Base-by-base conservation (phyloP, 2,113 vertebrate species). In the Coregonus clupeaformis region DNA sequence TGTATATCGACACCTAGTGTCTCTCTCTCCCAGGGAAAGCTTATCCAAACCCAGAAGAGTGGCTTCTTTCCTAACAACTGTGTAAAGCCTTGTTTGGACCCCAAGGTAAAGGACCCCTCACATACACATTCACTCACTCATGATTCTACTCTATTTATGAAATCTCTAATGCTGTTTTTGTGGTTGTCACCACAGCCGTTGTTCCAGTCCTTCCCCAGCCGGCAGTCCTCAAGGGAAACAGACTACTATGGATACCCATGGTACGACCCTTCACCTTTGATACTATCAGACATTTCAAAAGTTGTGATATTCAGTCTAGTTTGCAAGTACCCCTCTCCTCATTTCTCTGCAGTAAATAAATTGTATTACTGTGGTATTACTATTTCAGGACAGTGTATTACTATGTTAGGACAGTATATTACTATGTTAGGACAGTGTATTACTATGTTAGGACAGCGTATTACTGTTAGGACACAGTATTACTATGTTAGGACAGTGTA, bases 1-100 rank as follows among this genome's bases (percentile, higher is more conserved):
- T 52, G 49, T 52, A 18, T 52, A 25, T 42, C 20, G 3, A 47
- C 6, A 29, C 12, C 62, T 25, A 5, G 6, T 73, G 1, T 77
- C 30, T 82, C 9, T 83, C 6, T 55, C 16, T 82, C 80, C 52
- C 87, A 99, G 98, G 97, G 97, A 0, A 94, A 94, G 72, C 85
- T 98, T 73, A 83, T 97, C 18, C 95, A 96, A 78, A 95, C 94
- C 0, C 94, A 95, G 89, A 98, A 97, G 80, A 95, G 91, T 0
- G 98, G 98, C 18, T 98, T 94, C 84, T 99, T 99, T 30, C 97
- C 97, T 75, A 98, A 96, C 84, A 93, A 94, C 0, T 96, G 94
- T 0, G 98, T 99, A 45, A 98, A 98, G 80, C 97, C 98, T 27
- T 98, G 93, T 84, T 93, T 98, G 72, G 97, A 98, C 13, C 95